phyloP scores from a whole-genome alignment of 1,140 invertebrate species.

The Ylistrum balloti region DNA sequence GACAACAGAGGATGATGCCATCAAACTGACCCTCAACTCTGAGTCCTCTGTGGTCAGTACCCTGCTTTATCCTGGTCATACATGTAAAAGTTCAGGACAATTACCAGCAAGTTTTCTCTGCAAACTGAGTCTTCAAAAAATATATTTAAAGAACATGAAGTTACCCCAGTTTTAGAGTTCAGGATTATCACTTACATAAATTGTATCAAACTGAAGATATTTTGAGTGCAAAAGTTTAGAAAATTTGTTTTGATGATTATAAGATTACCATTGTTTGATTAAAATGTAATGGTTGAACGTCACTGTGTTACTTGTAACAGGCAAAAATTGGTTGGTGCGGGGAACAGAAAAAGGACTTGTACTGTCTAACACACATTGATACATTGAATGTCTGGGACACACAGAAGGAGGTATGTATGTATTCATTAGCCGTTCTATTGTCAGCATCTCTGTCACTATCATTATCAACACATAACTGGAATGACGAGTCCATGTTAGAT shows the following conservation, averaged over 20 bases:
- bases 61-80: neutral
- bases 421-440: too few relatives aligned
- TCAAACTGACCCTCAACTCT: conserved; percentile 91
- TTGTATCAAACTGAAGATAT: too few relatives aligned
- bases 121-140: too few relatives aligned
- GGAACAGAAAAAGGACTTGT: conserved; percentile 65
- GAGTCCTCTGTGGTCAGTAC: conserved; percentile 89
- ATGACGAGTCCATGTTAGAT: too few relatives aligned
- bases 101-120: too few relatives aligned
- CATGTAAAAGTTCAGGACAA: neutral
- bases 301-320: conserved; percentile 57
- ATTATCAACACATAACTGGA: neutral
- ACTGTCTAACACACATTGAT: conserved; percentile 76
- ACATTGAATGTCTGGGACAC: conserved; percentile 76
- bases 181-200: too few relatives aligned
- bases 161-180: too few relatives aligned
- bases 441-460: neutral
- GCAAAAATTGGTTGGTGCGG: conserved; percentile 76
- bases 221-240: too few relatives aligned
- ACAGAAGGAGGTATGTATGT: conserved; percentile 59
- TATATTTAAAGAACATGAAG: too few relatives aligned
- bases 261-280: neutral
- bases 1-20: conserved; percentile 90
- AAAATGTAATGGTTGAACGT: neutral
- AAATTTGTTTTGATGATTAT: too few relatives aligned